A percentile compares a stretch with the other conserved stretches of the same genome.
These are phyloP conservation scores for Camponotus vicinus DNA, from an alignment of 1,140 invertebrate genomes.

Conservation along the genomic window DNA sequence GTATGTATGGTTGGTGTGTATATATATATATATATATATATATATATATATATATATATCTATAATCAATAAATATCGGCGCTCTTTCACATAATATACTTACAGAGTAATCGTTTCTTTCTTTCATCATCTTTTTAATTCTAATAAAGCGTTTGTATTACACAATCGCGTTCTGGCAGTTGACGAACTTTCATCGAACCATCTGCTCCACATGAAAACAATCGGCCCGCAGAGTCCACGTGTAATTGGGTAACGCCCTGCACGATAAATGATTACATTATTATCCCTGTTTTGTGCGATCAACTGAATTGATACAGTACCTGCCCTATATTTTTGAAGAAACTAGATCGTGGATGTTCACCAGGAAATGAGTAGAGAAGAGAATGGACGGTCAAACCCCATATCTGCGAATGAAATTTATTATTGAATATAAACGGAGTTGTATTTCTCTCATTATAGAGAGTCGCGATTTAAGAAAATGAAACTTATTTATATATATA, in stretches of 20 bases:
- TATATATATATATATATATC: background rate
- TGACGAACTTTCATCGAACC: conserved; percentile 99
- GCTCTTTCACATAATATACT: conserved; percentile 39
- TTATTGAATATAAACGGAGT: conserved; percentile 69
- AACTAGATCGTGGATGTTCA: conserved; percentile 96
- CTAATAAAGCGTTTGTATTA: conserved; percentile 84
- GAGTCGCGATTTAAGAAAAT: background rate
- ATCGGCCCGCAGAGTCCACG: conserved; percentile 93
- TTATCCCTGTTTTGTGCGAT: background rate
- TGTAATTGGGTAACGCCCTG: conserved; percentile 97
- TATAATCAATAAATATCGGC: conserved; percentile 56
- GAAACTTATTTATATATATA: conserved; percentile 84
- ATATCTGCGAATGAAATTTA: conserved; percentile 90
- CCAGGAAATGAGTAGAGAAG: conserved; percentile 95
- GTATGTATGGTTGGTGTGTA: background rate
- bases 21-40: too few relatives aligned
- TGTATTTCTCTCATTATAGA: background rate
- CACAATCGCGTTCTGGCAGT: conserved; percentile 91
- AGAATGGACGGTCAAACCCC: conserved; percentile 95
- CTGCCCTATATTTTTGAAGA: conserved; percentile 98
- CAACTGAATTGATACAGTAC: conserved; percentile 62
- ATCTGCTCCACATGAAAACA: conserved; percentile 99
- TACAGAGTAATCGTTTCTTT: conserved; percentile 43
- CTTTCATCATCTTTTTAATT: conserved; percentile 66
- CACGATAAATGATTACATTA: conserved; percentile 51